Evolutionary conservation across 2,113 vertebrate species (phyloP), one percentile per base, ranked within the genome.

Genomic region (Hiodon alosoides): DNA sequence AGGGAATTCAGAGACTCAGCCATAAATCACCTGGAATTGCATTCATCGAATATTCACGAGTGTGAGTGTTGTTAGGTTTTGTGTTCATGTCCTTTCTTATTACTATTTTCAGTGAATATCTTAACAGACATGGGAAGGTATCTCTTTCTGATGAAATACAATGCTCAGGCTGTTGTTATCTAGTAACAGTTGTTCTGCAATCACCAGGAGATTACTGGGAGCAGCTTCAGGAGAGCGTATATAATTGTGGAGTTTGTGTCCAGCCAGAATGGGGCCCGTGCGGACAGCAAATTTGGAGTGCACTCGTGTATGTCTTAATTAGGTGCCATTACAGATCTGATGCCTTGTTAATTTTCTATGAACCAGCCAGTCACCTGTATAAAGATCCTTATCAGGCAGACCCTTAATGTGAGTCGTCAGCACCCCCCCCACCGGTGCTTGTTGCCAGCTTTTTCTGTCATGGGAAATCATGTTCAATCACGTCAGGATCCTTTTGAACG

Each of bases 381-480:
- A 51, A 65, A 50, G 55, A 75, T 16, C 13, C 53, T 58, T 58
- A 5, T 76, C 51, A 50, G 16, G 65, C 52, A 54, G 60, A 61
- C 17, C 59, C 31, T 59, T 66, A 69, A 61, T 53, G 4, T 5
- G 7, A 53, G 61, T 10, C 46, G 50, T 57, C 71, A 60, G 52
- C 8, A 6, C 17, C 17, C 14, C 54, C 4, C 3, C 9, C 9
- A 13, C 16, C 5, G 8, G 51, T 7, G 16, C 9, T 57, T 67
- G 55, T 4, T 70, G 74, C 73, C 71, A 61, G 55, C 0, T 53
- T 50, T 58, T 50, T 17, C 5, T 67, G 72, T 69, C 53, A 46
- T 58, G 77, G 78, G 78, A 83, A 79, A 81, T 82, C 79, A 76
- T 80, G 77, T 75, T 71, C 77, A 74, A 71, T 78, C 69, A 77